Conservation (phyloP, 30 jellyfish, hydroid and myxozoan species). For the Aurelia sp. region DNA sequence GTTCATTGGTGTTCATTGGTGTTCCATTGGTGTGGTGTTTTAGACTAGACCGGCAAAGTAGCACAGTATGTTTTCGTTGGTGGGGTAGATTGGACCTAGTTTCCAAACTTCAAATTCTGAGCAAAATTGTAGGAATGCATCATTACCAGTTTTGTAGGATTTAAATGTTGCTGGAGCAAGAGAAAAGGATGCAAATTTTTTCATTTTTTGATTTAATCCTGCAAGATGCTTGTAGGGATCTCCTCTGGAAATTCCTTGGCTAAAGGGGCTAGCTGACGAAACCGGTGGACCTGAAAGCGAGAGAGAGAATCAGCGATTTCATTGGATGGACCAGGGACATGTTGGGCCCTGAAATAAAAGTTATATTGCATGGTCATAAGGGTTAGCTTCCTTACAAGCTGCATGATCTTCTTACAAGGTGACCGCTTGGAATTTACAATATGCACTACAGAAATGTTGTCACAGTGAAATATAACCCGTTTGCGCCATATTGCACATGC, state of each 20-base stretch:
- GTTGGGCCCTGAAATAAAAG: constrained; percentile 17
- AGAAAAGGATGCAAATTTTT: background rate
- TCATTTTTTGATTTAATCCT: background rate
- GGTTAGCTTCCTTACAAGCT: constrained; percentile 13
- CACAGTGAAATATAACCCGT: constrained; percentile 30
- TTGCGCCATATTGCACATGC: constrained; percentile 49
- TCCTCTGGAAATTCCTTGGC: constrained; percentile 4
- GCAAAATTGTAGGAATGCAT: background rate
- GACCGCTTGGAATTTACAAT: background rate
- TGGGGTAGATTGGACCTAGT: background rate
- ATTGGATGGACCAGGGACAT: constrained; percentile 40
- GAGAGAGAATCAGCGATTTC: constrained; percentile 41
- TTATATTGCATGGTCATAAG: background rate
- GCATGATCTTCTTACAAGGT: background rate
- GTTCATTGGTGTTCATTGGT: too few species aligned
- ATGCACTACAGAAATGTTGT: constrained; percentile 34
- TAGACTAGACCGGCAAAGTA: too few species aligned
- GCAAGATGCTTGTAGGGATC: constrained; percentile 11
- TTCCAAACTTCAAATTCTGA: background rate
- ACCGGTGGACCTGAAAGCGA: constrained; percentile 17
- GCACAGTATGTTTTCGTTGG: background rate
- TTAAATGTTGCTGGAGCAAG: background rate
- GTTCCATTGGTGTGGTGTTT: too few species aligned
- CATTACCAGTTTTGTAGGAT: background rate
- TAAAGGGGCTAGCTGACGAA: constrained; percentile 17